Evolutionary conservation across 2,797 vertebrate genomes (phyloP).

Genomic region (Danionella dracula): DNA sequence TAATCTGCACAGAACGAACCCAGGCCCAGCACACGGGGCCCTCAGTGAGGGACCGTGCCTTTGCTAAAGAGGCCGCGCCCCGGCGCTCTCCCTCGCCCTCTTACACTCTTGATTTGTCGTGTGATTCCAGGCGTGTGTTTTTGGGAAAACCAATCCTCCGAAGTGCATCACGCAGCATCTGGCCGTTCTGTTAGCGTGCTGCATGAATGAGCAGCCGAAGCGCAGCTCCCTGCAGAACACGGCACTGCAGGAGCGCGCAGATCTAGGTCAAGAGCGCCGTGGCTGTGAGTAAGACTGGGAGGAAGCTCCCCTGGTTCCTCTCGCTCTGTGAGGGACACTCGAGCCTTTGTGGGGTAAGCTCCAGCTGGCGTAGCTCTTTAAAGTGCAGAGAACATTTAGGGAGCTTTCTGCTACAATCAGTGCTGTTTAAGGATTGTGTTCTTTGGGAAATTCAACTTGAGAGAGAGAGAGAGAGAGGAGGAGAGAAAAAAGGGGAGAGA

Average conservation of each 20-base stretch:
- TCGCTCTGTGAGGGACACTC: constrained; percentile 35
- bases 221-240: constrained; percentile 30
- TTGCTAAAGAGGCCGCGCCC: background rate
- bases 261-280: constrained; percentile 63
- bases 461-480: too few species aligned
- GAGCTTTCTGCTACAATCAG: too few species aligned
- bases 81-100: background rate
- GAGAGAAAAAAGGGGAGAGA: too few species aligned
- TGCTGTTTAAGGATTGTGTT: too few species aligned
- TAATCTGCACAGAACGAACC: too few species aligned
- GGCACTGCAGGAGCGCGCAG: constrained; percentile 29
- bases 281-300: constrained; percentile 54
- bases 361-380: background rate
- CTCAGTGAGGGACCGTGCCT: background rate
- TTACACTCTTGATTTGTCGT: background rate
- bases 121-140: constrained; percentile 6
- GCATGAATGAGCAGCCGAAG: constrained; percentile 23
- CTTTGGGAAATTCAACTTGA: too few species aligned
- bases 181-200: constrained; percentile 1
- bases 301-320: constrained; percentile 52
- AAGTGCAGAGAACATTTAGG: too few species aligned
- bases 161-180: constrained; percentile 6
- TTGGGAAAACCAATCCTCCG: background rate
- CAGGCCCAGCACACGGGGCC: background rate
- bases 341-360: background rate